These are phyloP conservation scores for Mythimna lalbum DNA, from an alignment of 2,888 invertebrate species.

Conservation along the genomic window DNA sequence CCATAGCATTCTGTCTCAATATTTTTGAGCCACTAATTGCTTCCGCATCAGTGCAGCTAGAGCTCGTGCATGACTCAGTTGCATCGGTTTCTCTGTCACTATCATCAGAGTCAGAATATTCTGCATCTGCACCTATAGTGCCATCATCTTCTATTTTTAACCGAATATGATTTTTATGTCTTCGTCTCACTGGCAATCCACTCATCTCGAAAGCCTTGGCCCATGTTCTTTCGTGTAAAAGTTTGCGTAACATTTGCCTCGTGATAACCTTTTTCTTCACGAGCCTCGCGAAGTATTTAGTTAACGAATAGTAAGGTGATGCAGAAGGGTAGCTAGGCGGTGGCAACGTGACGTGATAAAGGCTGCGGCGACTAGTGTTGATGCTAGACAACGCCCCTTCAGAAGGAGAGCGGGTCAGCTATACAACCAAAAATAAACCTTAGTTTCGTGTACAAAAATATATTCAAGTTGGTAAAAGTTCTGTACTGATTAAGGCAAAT, in stretches of 20 bases:
- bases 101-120: slow-evolving; percentile 83
- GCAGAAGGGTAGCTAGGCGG: slow-evolving; percentile 94
- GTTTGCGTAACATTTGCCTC: slow-evolving; percentile 93
- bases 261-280: slow-evolving; percentile 94
- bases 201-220: slow-evolving; percentile 87
- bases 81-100: slow-evolving; percentile 84
- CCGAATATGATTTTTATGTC: slow-evolving; percentile 86
- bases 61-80: slow-evolving; percentile 83
- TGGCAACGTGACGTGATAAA: slow-evolving; percentile 92
- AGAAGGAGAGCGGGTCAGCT: slow-evolving; percentile 89
- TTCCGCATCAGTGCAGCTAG: slow-evolving; percentile 82
- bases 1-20: slow-evolving; percentile 91
- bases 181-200: slow-evolving; percentile 83
- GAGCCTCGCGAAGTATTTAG: slow-evolving; percentile 94
- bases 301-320: slow-evolving; percentile 94
- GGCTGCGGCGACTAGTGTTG: slow-evolving; percentile 89
- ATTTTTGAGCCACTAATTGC: slow-evolving; percentile 79
- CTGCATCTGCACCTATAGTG: slow-evolving; percentile 83
- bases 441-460: slow-evolving; percentile 61
- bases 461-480: slow-evolving; percentile 20
- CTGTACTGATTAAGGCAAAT: slow-evolving; percentile 19
- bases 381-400: slow-evolving; percentile 90
- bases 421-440: slow-evolving; percentile 79
- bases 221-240: slow-evolving; percentile 92
- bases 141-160: slow-evolving; percentile 85